These are phyloP conservation scores for Seriola aureovittata DNA, from an alignment of 2,113 vertebrate genomes.

Conservation along the genomic window DNA sequence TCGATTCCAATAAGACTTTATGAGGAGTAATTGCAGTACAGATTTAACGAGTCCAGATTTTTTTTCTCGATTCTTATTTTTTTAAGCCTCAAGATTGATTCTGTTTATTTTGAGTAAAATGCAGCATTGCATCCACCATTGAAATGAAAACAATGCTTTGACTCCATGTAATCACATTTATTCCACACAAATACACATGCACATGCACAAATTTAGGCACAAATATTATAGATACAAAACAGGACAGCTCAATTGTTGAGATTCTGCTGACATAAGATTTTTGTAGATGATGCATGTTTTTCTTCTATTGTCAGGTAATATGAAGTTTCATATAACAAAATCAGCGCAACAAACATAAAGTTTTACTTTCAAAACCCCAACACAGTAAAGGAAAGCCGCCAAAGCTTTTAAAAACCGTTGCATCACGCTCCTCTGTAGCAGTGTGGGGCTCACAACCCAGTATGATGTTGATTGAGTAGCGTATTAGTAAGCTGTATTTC, in stretches of 20 bases:
- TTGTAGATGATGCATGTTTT: neutral
- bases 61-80: neutral
- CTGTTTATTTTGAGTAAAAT: neutral
- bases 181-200: neutral
- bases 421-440: neutral
- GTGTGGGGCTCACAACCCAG: neutral
- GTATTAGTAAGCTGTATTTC: slow-evolving; percentile 20
- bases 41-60: neutral
- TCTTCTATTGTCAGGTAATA: neutral
- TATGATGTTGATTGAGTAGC: slow-evolving; percentile 29
- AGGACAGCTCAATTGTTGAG: neutral
- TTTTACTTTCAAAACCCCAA: neutral
- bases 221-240: neutral
- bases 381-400: neutral
- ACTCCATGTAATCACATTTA: slow-evolving; percentile 3
- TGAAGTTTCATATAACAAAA: neutral
- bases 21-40: slow-evolving; percentile 23
- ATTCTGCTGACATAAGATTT: neutral
- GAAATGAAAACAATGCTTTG: slow-evolving; percentile 11
- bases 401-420: neutral
- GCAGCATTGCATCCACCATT: neutral
- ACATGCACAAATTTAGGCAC: neutral
- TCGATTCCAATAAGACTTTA: slow-evolving; percentile 16
- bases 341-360: neutral
- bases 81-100: neutral